Percentiles rank a stretch among this genome's conserved stretches.
Evolutionary conservation across 2,888 invertebrate genomes (phyloP).

Genomic region (Caenorhabditis macrosperma): DNA sequence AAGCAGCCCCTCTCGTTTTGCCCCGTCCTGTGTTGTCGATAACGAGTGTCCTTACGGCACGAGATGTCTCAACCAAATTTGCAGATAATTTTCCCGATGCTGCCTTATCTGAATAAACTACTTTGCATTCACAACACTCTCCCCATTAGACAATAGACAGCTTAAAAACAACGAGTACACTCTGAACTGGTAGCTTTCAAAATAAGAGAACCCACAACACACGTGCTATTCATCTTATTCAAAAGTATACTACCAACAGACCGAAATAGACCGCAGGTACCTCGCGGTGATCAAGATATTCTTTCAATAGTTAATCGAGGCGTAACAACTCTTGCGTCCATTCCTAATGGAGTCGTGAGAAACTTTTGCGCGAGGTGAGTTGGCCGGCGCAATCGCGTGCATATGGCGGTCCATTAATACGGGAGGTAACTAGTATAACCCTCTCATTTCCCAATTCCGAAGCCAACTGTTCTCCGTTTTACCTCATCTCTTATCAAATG

Average conservation of each 20-base stretch:
- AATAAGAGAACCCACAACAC: too few relatives aligned
- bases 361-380: constrained; percentile 27
- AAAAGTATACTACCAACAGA: too few relatives aligned
- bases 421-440: constrained; percentile 21
- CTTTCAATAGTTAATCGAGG: constrained; percentile 59
- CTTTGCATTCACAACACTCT: too few relatives aligned
- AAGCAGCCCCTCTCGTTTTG: background rate
- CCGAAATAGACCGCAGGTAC: too few relatives aligned
- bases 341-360: constrained; percentile 58
- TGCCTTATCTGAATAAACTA: too few relatives aligned
- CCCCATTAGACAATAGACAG: too few relatives aligned
- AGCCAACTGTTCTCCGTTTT: constrained; percentile 43
- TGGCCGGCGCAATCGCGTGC: constrained; percentile 28
- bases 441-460: background rate
- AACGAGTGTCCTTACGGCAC: background rate
- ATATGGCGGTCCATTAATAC: constrained; percentile 16
- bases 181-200: too few relatives aligned
- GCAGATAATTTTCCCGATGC: background rate
- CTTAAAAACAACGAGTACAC: too few relatives aligned
- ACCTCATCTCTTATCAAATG: constrained; percentile 28
- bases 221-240: too few relatives aligned
- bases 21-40: background rate
- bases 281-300: constrained; percentile 56
- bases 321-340: constrained; percentile 54
- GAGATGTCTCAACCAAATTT: background rate